A percentile compares a stretch with the other conserved stretches of the same genome.
phyloP scores from a whole-genome alignment of 2,797 vertebrate species.

The Eremophila alpestris region DNA sequence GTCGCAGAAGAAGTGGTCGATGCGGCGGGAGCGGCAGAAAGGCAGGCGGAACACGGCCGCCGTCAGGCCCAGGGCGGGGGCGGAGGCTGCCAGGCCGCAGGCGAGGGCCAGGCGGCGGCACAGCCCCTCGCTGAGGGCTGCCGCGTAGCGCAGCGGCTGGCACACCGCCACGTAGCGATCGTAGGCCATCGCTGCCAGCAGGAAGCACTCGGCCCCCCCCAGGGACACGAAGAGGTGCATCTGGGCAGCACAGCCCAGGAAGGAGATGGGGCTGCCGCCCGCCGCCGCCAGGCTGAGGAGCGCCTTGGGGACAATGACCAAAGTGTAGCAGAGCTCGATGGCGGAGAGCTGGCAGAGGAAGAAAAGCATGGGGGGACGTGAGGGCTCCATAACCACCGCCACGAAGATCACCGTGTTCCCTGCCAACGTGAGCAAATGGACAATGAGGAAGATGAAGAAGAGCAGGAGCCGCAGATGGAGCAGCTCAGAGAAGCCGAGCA shows the following conservation, averaged over 20 bases:
- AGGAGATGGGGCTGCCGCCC: constrained; percentile 53
- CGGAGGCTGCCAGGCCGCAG: constrained; percentile 56
- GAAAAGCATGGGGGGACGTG: constrained; percentile 72
- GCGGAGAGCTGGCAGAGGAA: constrained; percentile 77
- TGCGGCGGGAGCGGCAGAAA: constrained; percentile 44
- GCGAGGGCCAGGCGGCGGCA: constrained; percentile 52
- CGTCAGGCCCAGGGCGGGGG: constrained; percentile 42
- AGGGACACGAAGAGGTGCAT: constrained; percentile 76
- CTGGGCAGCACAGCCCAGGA: constrained; percentile 70
- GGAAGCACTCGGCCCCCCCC: constrained; percentile 74
- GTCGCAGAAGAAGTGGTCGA: constrained; percentile 73
- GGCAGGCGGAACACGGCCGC: constrained; percentile 67
- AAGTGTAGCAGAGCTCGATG: constrained; percentile 74
- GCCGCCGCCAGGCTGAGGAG: constrained; percentile 20
- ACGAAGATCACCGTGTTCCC: constrained; percentile 70
- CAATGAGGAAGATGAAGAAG: constrained; percentile 63
- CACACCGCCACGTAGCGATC: constrained; percentile 28
- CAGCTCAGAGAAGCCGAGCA: constrained; percentile 73
- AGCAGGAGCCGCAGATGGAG: constrained; percentile 48
- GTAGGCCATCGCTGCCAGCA: constrained; percentile 51
- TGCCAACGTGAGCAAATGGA: constrained; percentile 63
- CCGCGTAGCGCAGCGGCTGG: neutral
- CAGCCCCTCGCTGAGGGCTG: neutral
- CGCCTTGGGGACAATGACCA: constrained; percentile 68
- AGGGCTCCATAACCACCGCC: constrained; percentile 53